Percentiles rank a stretch among this genome's conserved stretches.
Evolutionary conservation across 2,113 vertebrate species (phyloP).

Genomic region (Sinocyclocheilus rhinocerous): DNA sequence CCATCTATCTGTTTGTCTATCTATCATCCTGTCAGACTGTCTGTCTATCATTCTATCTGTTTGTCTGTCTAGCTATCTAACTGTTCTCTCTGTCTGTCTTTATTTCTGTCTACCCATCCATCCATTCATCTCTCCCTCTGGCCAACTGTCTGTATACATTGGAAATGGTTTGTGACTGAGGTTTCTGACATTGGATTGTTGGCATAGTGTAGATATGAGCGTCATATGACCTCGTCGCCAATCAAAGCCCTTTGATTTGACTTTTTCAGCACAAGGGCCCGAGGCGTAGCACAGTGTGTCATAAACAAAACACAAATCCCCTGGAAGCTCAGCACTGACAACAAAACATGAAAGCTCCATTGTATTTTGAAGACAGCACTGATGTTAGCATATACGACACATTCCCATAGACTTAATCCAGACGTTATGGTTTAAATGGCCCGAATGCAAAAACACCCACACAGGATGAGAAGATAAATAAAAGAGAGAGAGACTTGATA

Average conservation of each 20-base stretch:
- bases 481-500: not conserved
- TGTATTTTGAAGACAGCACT: constrained; percentile 5
- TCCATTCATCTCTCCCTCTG: not conserved
- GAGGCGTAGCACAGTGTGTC: not conserved
- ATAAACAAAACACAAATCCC: constrained; percentile 43
- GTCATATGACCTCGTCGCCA: constrained; percentile 12
- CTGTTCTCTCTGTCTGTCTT: not conserved
- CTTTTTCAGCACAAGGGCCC: constrained; percentile 9
- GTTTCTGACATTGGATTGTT: constrained; percentile 6
- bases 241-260: constrained; percentile 14
- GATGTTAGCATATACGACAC: constrained; percentile 18
- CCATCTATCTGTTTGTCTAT: not conserved
- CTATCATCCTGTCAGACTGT: not conserved
- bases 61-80: not conserved
- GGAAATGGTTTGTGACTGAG: not conserved
- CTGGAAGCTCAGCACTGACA: constrained; percentile 21
- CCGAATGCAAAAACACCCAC: constrained; percentile 29
- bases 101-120: too few species aligned
- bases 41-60: not conserved
- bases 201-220: not conserved
- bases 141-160: not conserved
- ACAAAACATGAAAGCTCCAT: constrained; percentile 35
- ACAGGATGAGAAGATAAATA: constrained; percentile 29
- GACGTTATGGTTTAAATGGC: constrained; percentile 20
- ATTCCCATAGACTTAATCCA: constrained; percentile 39